Evolutionary conservation across 1,140 invertebrate species (phyloP).

Genomic region (Pogonomyrmex barbatus): DNA sequence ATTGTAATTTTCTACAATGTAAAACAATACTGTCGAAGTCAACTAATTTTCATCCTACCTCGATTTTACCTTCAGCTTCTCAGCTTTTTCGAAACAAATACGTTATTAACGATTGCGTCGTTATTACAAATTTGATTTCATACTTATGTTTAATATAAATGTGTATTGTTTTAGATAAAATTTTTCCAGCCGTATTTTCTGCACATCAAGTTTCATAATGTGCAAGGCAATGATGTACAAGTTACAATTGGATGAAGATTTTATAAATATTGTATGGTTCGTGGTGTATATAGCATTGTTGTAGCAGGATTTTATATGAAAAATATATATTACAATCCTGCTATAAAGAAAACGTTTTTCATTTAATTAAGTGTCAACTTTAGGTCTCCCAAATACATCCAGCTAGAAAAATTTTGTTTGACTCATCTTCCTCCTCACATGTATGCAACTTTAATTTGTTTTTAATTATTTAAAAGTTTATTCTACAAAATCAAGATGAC

Average conservation of each 20-base stretch:
- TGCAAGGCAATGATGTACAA: conserved; percentile 1
- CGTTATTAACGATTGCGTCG: not conserved
- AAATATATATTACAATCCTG: too few relatives aligned
- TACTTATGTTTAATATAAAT: not conserved
- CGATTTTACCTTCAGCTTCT: not conserved
- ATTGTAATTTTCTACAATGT: conserved; percentile 8
- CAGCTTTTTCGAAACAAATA: conserved; percentile 17
- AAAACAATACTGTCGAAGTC: not conserved
- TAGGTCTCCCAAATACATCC: too few relatives aligned
- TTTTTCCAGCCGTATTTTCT: not conserved
- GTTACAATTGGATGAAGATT: not conserved
- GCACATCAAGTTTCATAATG: not conserved
- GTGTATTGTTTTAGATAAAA: conserved; percentile 16
- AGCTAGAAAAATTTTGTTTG: too few relatives aligned
- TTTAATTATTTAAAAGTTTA: too few relatives aligned
- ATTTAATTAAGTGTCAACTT: too few relatives aligned
- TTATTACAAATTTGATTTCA: not conserved
- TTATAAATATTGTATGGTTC: conserved; percentile 27
- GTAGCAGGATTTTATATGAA: not conserved
- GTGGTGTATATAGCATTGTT: conserved; percentile 9
- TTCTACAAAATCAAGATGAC: too few relatives aligned
- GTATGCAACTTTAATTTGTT: too few relatives aligned
- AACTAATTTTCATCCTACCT: conserved; percentile 16
- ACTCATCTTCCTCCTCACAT: too few relatives aligned
- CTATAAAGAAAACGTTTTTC: too few relatives aligned